Base-by-base conservation (phyloP, 2,113 vertebrate genomes). In the Megaleporinus macrocephalus region DNA sequence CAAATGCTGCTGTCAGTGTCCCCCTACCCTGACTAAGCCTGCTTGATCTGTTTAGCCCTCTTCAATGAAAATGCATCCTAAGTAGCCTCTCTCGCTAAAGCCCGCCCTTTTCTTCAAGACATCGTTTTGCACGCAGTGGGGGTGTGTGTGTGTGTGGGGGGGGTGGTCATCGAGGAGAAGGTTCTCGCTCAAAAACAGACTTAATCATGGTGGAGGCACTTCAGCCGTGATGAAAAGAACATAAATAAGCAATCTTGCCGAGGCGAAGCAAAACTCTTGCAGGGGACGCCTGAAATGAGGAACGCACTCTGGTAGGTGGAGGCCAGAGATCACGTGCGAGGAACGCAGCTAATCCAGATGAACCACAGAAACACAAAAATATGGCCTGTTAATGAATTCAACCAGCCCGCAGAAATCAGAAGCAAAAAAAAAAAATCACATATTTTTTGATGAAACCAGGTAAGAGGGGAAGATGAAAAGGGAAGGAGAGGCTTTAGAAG, bases 401-500 rank as follows among this genome's bases (percentile, higher is more conserved):
- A 20, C 9, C 22, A 44, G 14, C 5, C 36, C 41, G n/a, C 20
- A 72, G 69, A 87, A 73, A 29, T 66, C 61, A 36, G 16, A 53
- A 62, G 12, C 6, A 3, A 70, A 11, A 68, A 71, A 74, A 78
- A 36, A 11, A 44, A 44, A 44, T 9, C 5, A 44, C 5, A 61
- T 55, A 30, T n/a, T 73, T 30, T 65, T 33, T 53, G 26, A 61
- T 79, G 78, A 30, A 79, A 83, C 83, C 83, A 87, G 86, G 83
- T 89, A 33, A 88, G 83, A 83, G 47, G 71, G 81, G 22, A 24
- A 61, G 80, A 74, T 70, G n/a, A 77, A 80, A 70, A 88, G 83
- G 87, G 86, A 79, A 83, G 82, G 87, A 83, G 80, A 80, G 86
- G 82, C 77, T 79, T 79, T 84, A 77, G 83, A 88, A 80, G 76